phyloP scores from a whole-genome alignment of 2,888 invertebrate genomes.

The Polydrusus cervinus region DNA sequence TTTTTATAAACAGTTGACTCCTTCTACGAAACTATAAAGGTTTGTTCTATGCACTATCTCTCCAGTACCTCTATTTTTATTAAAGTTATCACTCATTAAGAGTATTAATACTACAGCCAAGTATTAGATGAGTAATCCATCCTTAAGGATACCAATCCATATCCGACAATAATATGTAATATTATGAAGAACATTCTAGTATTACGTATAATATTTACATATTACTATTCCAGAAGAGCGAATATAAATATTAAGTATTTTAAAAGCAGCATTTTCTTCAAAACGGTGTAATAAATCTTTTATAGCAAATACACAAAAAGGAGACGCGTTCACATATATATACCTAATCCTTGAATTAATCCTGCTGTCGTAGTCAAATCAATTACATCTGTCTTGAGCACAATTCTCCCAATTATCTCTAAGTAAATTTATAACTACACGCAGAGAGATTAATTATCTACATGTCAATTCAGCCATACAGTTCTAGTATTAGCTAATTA shows the following conservation, averaged over 20 bases:
- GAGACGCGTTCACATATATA: conserved; percentile 10
- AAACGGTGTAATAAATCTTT: conserved; percentile 4
- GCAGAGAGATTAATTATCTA: conserved; percentile 43
- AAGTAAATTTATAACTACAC: conserved; percentile 46
- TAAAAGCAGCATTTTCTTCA: neutral
- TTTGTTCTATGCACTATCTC: too few relatives aligned
- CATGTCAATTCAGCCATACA: conserved; percentile 39
- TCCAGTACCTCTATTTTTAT: too few relatives aligned
- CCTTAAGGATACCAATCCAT: too few relatives aligned
- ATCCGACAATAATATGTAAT: too few relatives aligned
- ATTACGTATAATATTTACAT: too few relatives aligned
- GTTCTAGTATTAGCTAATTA: conserved; percentile 31
- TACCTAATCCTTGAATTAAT: conserved; percentile 36
- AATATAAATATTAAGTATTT: neutral
- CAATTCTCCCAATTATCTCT: conserved; percentile 44
- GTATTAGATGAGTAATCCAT: too few relatives aligned
- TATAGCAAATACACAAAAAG: conserved; percentile 3
- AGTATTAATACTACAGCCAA: too few relatives aligned
- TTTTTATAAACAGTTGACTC: too few relatives aligned
- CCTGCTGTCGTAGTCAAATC: conserved; percentile 40
- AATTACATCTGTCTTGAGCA: conserved; percentile 49
- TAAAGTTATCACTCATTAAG: too few relatives aligned
- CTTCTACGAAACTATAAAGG: too few relatives aligned
- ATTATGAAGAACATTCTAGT: too few relatives aligned
- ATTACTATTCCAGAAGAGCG: too few relatives aligned